Conservation (phyloP, 2,797 vertebrate genomes). For the Brotula barbata region DNA sequence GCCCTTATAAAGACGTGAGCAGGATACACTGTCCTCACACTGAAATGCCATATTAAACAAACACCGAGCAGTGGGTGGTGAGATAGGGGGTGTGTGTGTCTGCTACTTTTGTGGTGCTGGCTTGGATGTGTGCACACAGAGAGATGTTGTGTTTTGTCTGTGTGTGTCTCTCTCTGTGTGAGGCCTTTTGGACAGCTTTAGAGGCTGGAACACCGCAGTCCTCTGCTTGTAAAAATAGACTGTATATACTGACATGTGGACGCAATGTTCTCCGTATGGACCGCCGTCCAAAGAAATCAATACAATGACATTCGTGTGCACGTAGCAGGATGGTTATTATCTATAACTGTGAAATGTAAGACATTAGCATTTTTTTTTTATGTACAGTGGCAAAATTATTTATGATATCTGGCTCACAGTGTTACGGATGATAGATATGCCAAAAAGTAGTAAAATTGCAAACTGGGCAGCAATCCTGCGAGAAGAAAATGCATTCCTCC, state of each 20-base stretch:
- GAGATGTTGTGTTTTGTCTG: constrained; percentile 17
- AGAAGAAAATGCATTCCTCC: too few species aligned
- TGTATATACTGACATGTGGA: constrained; percentile 27
- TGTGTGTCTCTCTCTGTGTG: constrained; percentile 55
- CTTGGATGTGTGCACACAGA: neutral
- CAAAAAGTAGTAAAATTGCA: too few species aligned
- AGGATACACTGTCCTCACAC: constrained; percentile 69
- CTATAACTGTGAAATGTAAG: neutral
- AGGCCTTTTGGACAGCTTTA: constrained; percentile 54
- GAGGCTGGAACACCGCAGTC: constrained; percentile 44
- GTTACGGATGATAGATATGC: too few species aligned
- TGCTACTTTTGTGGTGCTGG: too few species aligned
- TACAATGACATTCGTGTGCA: constrained; percentile 12
- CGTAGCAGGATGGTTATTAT: neutral
- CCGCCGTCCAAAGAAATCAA: constrained; percentile 14
- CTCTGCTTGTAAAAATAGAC: constrained; percentile 64
- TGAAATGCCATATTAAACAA: constrained; percentile 73
- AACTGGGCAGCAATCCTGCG: too few species aligned
- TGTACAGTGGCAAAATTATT: too few species aligned
- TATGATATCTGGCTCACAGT: too few species aligned
- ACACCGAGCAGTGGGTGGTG: constrained; percentile 63
- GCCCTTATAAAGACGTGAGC: constrained; percentile 69
- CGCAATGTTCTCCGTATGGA: constrained; percentile 32
- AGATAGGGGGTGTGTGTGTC: constrained; percentile 18
- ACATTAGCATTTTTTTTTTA: too few species aligned